These are phyloP conservation scores for Trachelus troglodyta DNA, from an alignment of 2,888 invertebrate species.

Conservation along the genomic window DNA sequence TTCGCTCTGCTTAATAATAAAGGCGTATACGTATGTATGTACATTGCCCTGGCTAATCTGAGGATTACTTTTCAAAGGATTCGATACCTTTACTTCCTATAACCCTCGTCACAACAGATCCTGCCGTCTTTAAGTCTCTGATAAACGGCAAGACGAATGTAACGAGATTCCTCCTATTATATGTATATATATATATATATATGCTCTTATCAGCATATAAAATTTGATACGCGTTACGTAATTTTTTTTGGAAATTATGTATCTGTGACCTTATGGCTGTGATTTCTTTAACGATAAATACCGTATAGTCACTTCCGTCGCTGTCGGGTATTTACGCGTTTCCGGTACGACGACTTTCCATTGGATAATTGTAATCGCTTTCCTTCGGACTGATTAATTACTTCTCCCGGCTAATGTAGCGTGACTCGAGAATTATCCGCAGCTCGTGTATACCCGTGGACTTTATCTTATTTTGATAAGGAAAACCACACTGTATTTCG, in stretches of 20 bases:
- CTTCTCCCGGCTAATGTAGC: background rate
- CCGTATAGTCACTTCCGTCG: background rate
- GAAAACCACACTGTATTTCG: background rate
- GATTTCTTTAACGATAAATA: background rate
- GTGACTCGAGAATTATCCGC: background rate
- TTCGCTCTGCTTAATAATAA: constrained; percentile 47
- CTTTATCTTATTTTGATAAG: background rate
- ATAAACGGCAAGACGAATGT: background rate
- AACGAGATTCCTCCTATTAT: background rate
- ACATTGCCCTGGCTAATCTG: background rate
- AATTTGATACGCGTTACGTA: background rate
- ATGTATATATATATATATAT: too few relatives aligned
- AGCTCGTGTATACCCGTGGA: background rate
- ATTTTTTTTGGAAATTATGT: background rate
- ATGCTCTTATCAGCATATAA: background rate
- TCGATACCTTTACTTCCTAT: background rate
- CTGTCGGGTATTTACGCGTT: background rate
- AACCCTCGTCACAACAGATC: background rate
- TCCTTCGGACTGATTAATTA: background rate
- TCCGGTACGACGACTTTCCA: background rate
- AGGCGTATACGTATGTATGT: constrained; percentile 17
- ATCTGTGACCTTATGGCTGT: background rate
- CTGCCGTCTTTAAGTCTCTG: background rate
- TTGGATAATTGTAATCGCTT: background rate
- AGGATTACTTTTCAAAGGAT: background rate